These are phyloP conservation scores for Diaphora mendica DNA, from an alignment of 2,888 invertebrate genomes.

Conservation along the genomic window DNA sequence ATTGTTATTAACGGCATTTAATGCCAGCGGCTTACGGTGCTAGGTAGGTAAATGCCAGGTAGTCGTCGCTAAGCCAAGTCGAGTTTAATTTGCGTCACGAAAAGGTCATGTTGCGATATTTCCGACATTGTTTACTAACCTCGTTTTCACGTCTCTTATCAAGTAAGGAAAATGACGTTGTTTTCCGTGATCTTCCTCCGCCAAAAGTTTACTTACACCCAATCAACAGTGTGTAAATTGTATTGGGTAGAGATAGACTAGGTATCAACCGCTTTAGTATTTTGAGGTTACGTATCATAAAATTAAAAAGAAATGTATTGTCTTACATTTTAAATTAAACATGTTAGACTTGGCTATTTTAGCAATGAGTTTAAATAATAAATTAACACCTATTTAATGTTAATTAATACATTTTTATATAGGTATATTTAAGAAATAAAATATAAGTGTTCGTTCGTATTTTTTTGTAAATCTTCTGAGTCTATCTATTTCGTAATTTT, in stretches of 20 bases:
- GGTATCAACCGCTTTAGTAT: not conserved
- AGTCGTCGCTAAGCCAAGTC: not conserved
- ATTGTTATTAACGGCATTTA: not conserved
- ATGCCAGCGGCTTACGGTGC: not conserved
- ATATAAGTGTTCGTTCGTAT: too few species aligned
- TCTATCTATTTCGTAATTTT: too few species aligned
- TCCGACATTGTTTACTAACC: conserved; percentile 17
- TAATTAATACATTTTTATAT: too few species aligned
- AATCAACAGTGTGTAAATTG: not conserved
- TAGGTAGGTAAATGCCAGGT: not conserved
- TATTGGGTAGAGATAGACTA: not conserved
- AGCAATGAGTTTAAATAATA: too few species aligned
- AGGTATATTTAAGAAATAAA: too few species aligned
- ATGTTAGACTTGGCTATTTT: not conserved
- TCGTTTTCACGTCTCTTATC: conserved; percentile 17
- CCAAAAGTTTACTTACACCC: conserved; percentile 11
- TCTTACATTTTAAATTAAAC: not conserved
- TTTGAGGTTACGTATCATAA: not conserved
- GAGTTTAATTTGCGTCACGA: conserved; percentile 8
- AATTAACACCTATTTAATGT: too few species aligned
- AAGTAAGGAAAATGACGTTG: conserved; percentile 16
- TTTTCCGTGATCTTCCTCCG: conserved; percentile 13
- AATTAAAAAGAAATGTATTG: not conserved
- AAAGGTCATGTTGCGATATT: conserved; percentile 16
- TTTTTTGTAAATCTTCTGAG: too few species aligned